phyloP scores from a whole-genome alignment of 2,888 invertebrate species.

The Erebia aethiops region DNA sequence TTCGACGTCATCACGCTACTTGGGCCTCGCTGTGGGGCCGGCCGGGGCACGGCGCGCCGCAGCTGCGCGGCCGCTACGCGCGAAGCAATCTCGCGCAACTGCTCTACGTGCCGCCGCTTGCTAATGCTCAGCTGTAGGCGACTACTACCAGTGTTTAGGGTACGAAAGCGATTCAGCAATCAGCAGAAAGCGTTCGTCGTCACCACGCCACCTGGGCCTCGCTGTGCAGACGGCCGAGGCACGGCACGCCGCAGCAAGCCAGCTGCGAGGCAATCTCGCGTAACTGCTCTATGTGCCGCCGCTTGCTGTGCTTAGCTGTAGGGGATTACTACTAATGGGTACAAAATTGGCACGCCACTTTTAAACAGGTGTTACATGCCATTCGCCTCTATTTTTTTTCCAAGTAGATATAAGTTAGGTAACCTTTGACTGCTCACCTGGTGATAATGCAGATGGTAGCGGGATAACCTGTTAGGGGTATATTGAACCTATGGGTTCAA shows the following conservation, averaged over 20 bases:
- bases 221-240: conserved; percentile 92
- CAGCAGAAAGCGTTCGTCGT: conserved; percentile 85
- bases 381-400: too few species aligned
- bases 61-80: conserved; percentile 75
- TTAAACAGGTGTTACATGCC: too few species aligned
- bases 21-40: conserved; percentile 91
- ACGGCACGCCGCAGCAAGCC: conserved; percentile 78
- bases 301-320: conserved; percentile 48
- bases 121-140: conserved; percentile 19
- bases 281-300: conserved; percentile 66
- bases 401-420: too few species aligned
- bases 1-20: conserved; percentile 87
- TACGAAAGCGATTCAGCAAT: conserved; percentile 83
- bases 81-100: conserved; percentile 70
- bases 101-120: conserved; percentile 62
- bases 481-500: too few species aligned
- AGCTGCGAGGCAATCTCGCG: conserved; percentile 75
- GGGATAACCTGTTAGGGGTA: too few species aligned
- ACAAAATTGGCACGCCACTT: not conserved
- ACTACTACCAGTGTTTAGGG: not conserved
- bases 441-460: too few species aligned
- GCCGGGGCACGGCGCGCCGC: conserved; percentile 86
- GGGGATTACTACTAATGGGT: not conserved
- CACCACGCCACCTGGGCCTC: conserved; percentile 91
- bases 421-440: too few species aligned